These are phyloP conservation scores for Cybosia mesomella DNA, from an alignment of 2,888 invertebrate genomes.

Conservation along the genomic window DNA sequence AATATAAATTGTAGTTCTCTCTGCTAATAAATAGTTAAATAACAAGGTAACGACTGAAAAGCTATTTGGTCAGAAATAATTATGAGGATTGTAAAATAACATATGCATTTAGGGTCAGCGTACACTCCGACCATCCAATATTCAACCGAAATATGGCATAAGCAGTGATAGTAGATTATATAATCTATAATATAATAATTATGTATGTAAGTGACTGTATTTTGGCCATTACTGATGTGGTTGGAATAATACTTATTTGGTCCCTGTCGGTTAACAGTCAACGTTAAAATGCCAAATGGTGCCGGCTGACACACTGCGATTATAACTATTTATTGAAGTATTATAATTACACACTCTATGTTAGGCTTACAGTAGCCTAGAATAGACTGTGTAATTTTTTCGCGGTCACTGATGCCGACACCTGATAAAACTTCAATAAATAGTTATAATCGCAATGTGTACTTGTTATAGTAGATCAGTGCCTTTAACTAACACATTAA, in stretches of 20 bases:
- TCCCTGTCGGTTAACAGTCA: too few relatives aligned
- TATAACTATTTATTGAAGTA: too few relatives aligned
- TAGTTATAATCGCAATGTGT: not conserved
- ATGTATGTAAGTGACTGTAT: not conserved
- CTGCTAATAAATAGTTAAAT: not conserved
- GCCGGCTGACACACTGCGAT: too few relatives aligned
- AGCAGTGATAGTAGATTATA: too few relatives aligned
- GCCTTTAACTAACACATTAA: not conserved
- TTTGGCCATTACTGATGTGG: not conserved
- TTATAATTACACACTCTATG: not conserved
- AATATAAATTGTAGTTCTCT: not conserved
- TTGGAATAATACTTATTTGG: too few relatives aligned
- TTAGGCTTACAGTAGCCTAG: too few relatives aligned
- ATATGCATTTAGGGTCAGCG: not conserved
- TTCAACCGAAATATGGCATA: not conserved
- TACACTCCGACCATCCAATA: not conserved
- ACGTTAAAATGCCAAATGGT: too few relatives aligned
- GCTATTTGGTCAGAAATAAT: conserved; percentile 1
- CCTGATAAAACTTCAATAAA: too few relatives aligned
- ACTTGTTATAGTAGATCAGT: not conserved
- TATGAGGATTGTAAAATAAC: not conserved
- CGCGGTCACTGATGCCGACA: too few relatives aligned
- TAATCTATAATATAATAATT: too few relatives aligned
- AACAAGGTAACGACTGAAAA: conserved; percentile 15
- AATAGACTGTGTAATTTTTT: too few relatives aligned